Base-by-base conservation (phyloP, 2,888 invertebrate species). In the Lottia scabra region DNA sequence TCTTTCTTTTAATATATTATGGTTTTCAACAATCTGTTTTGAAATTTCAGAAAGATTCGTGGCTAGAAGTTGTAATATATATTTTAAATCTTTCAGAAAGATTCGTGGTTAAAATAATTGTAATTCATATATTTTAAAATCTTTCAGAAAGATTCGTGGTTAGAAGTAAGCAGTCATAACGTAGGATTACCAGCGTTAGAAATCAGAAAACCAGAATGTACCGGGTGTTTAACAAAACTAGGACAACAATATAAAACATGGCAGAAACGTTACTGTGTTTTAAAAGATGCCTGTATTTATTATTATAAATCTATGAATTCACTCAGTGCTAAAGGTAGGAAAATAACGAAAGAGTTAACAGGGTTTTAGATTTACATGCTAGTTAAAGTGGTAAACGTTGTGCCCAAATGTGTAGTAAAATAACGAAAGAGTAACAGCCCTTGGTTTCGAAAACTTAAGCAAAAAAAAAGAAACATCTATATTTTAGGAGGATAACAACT, bases 221-320 rank as follows among this genome's bases (percentile, higher is more conserved):
- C 95, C 87, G 98, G 98, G n/a, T 95, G 95, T 89, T 92, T 98
- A 73, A 93, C 94, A 90, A 97, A 97, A 90, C 92, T 97, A 78
- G 90, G 90, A 46, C 85, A 89, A 67, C 80, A 95, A 92, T 94
- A 95, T 86, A 91, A 91, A 81, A 94, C 95, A 26, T 98, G 97
- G 97, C 94, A 94, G 75, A 93, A 95, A 85, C 92, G 96, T 69
- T 98, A 96, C 91, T 97, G 97, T 91, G 95, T 98, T 46, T 92
- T 98, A 65, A 98, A 97, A 90, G 97, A 97, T 89, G 98, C 97
- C 63, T 96, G 96, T 83, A 92, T 98, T 30, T 98, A 96, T 91
- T 96, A 97, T 90, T 98, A 96, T 90, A 94, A 94, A 81, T 96
- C 96, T 88, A 94, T 94, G 4, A 95, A 94, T 87, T 94, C 96